Percentiles rank a stretch among this genome's conserved stretches.
Conservation (phyloP, 1,140 invertebrate genomes). For the Leptopilina clavipes region DNA sequence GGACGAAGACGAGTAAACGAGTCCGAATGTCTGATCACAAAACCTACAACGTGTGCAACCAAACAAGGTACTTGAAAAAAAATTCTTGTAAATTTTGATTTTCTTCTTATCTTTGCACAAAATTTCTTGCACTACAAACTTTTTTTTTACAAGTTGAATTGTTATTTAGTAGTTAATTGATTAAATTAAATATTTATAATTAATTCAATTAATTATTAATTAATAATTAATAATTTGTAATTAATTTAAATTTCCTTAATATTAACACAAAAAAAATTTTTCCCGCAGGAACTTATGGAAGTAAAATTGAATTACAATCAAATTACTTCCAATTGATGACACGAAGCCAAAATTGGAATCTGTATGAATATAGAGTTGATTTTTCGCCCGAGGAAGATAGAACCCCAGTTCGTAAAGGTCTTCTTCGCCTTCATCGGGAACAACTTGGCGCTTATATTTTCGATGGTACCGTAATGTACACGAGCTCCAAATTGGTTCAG, state of each 20-base stretch:
- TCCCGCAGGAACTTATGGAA: constrained; percentile 76
- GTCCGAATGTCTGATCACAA: constrained; percentile 49
- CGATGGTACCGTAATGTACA: constrained; percentile 73
- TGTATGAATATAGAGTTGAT: constrained; percentile 89
- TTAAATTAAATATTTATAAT: no score
- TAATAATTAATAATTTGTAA: no score
- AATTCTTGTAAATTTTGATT: background rate
- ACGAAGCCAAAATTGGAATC: constrained; percentile 78
- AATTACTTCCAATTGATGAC: constrained; percentile 85
- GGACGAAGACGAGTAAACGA: constrained; percentile 48
- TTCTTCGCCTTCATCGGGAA: constrained; percentile 77
- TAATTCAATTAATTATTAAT: no score
- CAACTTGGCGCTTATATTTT: constrained; percentile 77
- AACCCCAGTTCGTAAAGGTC: constrained; percentile 77
- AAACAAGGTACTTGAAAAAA: constrained; percentile 57
- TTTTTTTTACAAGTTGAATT: no score
- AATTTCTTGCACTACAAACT: no score
- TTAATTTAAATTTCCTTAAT: no score
- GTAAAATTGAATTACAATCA: constrained; percentile 74
- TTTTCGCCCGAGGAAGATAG: constrained; percentile 84
- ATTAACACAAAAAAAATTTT: background rate
- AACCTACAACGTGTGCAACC: constrained; percentile 38
- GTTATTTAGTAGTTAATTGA: no score
- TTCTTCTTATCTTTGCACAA: constrained; percentile 8
- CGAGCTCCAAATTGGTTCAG: constrained; percentile 38